Base-by-base conservation (phyloP, 2,113 vertebrate species). In the Carollia perspicillata region DNA sequence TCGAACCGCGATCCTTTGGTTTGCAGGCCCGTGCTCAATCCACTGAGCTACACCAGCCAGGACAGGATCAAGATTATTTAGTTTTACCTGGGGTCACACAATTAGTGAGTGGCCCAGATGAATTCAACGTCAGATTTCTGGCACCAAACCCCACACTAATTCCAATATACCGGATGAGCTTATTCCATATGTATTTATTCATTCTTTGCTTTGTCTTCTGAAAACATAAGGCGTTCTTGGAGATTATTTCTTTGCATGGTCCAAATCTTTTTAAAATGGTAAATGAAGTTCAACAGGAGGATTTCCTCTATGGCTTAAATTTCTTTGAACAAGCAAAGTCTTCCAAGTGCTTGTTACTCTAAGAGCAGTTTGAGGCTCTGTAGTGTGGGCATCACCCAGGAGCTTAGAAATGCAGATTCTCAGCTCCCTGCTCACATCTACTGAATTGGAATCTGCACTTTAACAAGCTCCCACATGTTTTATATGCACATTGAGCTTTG, bases 171-270 rank as follows among this genome's bases (percentile, higher is more conserved):
- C 72, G 51, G 12, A 8, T 89, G 44, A 81, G 12, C 80, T 84
- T 89, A 80, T 69, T 69, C 23, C 14, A 22, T 74, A 37, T 84
- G 12, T 58, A 40, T 91, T 30, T n/a, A 79, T 81, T 95, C 12
- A 71, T 66, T 77, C 51, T 96, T 49, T 69, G 12, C 12, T 96
- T 88, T 94, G 42, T 42, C n/a, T 94, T 90, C 81, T 94, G 35
- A 84, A 81, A 90, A 78, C n/a, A 91, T 58, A 94, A 90, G 80
- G 26, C 1, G 3, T 60, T 94, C 75, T 84, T 78, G 28, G 60
- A 90, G 49, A 55, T 47, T n/a, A 72, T 68, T 63, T 92, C 5
- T 89, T 91, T 86, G 26, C 33, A 60, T 42, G 9, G n/a, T 7
- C 10, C 79, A 88, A 49, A 44, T 60, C 5, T 53, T 94, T 94